Conservation (phyloP, 2,888 invertebrate genomes). For the Eilema caniola region DNA sequence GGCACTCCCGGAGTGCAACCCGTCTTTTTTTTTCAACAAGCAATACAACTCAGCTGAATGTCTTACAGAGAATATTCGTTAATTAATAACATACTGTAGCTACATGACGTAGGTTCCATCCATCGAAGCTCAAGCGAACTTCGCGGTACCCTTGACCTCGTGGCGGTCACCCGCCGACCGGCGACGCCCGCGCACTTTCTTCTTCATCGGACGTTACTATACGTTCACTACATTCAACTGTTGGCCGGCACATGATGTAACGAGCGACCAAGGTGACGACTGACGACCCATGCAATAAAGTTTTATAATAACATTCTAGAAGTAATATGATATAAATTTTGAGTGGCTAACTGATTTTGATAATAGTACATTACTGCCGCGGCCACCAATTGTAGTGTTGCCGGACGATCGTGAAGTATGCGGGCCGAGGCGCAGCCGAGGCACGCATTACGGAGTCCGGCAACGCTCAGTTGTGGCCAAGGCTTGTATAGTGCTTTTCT, state of each 20-base stretch:
- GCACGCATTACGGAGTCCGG: too few relatives aligned
- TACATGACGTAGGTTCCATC: not conserved
- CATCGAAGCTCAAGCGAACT: constrained; percentile 36
- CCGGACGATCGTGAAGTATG: too few relatives aligned
- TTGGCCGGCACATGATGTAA: constrained; percentile 34
- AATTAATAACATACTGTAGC: too few relatives aligned
- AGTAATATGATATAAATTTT: not conserved
- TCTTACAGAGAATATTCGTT: too few relatives aligned
- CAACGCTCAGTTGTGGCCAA: too few relatives aligned
- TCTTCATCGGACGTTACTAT: constrained; percentile 49
- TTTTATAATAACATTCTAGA: constrained; percentile 8
- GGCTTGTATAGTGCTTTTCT: too few relatives aligned
- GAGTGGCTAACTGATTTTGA: not conserved
- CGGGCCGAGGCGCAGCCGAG: too few relatives aligned
- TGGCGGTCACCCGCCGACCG: constrained; percentile 27
- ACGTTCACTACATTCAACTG: constrained; percentile 22
- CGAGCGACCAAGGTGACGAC: constrained; percentile 19
- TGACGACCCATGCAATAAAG: constrained; percentile 8
- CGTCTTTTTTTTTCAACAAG: too few relatives aligned
- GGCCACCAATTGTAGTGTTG: too few relatives aligned
- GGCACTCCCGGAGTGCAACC: too few relatives aligned
- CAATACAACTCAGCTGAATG: too few relatives aligned
- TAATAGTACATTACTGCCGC: too few relatives aligned
- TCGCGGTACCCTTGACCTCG: constrained; percentile 56
- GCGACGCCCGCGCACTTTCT: constrained; percentile 55